Conservation (phyloP, 2,888 invertebrate species). For the Scaptomyza caliginosa region DNA sequence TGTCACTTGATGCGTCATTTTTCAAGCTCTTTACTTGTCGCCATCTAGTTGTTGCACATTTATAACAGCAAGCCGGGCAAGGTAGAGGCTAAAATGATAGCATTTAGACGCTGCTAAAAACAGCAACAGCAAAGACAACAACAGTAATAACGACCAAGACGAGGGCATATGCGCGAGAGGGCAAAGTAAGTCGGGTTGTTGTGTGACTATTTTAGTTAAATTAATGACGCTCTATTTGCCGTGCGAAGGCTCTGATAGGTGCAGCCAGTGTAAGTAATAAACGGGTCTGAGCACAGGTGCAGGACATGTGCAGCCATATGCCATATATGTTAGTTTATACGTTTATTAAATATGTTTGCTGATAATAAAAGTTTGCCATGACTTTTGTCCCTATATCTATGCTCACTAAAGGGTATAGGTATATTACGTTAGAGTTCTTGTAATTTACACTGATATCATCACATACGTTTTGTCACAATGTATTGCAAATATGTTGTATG, state of each 20-base stretch:
- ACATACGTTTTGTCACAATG: not conserved
- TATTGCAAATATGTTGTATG: not conserved
- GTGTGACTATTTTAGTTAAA: constrained; percentile 73
- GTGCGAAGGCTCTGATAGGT: constrained; percentile 62
- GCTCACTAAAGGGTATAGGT: too few relatives aligned
- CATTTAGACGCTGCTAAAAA: constrained; percentile 51
- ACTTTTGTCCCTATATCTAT: not conserved
- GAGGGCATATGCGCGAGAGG: constrained; percentile 4
- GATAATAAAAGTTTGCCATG: constrained; percentile 5
- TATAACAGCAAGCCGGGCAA: constrained; percentile 51
- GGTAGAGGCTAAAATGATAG: constrained; percentile 68
- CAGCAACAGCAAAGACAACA: constrained; percentile 9
- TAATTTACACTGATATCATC: too few relatives aligned
- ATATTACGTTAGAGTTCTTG: too few relatives aligned
- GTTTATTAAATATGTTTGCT: constrained; percentile 1
- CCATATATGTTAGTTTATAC: not conserved
- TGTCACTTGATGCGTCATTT: constrained; percentile 69
- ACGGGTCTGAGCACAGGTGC: constrained; percentile 23
- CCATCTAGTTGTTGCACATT: constrained; percentile 67
- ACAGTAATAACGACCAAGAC: constrained; percentile 18
- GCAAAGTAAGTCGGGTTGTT: not conserved
- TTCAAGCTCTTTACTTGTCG: constrained; percentile 68
- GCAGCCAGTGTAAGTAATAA: constrained; percentile 54
- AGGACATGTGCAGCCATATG: constrained; percentile 24
- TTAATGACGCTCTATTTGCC: constrained; percentile 73